Percentiles rank a stretch among this genome's conserved stretches.
These are phyloP conservation scores for Oreochromis niloticus DNA, from an alignment of 2,113 vertebrate species.

Conservation along the genomic window DNA sequence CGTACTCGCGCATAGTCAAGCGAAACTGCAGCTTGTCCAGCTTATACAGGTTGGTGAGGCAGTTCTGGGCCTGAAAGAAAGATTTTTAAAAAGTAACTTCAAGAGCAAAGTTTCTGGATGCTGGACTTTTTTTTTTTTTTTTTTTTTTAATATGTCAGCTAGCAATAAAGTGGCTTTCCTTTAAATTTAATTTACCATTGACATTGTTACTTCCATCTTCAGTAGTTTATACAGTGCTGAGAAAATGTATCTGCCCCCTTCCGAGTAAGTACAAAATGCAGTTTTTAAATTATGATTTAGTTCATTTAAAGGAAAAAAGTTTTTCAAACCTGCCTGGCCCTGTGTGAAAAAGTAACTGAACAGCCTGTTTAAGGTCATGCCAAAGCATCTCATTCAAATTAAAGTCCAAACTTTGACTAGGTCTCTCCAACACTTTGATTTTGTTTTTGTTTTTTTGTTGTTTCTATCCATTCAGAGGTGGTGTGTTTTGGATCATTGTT, in stretches of 20 bases:
- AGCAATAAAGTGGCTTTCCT: neutral
- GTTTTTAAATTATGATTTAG: neutral
- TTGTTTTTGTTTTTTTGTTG: neutral
- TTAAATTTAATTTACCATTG: neutral
- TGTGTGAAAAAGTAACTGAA: neutral
- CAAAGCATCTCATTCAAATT: neutral
- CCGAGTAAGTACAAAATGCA: neutral
- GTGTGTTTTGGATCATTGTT: neutral
- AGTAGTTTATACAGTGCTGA: neutral
- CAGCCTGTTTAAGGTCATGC: neutral
- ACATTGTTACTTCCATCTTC: neutral
- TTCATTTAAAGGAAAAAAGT: neutral
- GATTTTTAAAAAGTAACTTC: neutral
- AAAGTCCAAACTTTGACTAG: neutral
- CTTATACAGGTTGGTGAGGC: slow-evolving; percentile 94
- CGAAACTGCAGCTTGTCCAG: slow-evolving; percentile 96
- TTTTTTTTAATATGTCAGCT: neutral
- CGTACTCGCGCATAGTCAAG: slow-evolving; percentile 95
- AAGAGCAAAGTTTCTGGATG: neutral
- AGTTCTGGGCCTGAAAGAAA: slow-evolving; percentile 85
- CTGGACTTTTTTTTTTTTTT: neutral
- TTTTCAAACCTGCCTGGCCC: neutral
- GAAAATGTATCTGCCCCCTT: neutral
- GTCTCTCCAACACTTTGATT: neutral
- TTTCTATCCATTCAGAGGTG: neutral